Percentiles rank a stretch among this genome's conserved stretches.
phyloP scores from a whole-genome alignment of 2,888 invertebrate genomes.

The Agrochola circellaris region DNA sequence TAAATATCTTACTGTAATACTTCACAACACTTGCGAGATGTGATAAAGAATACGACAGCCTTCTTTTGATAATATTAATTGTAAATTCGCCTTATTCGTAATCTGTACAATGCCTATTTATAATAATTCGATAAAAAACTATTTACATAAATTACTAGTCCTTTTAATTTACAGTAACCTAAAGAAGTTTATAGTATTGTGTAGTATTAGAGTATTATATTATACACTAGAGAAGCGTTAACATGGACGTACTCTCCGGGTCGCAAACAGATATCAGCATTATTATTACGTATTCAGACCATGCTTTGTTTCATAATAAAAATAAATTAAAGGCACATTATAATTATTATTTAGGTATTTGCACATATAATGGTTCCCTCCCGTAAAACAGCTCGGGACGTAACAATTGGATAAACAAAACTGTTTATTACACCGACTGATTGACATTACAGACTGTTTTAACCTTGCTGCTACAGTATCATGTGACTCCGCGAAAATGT shows the following conservation, averaged over 20 bases:
- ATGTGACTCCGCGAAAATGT: constrained; percentile 24
- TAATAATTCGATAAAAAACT: constrained; percentile 60
- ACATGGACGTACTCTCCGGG: constrained; percentile 40
- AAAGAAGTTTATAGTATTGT: constrained; percentile 46
- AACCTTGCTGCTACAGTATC: constrained; percentile 42
- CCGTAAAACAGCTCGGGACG: constrained; percentile 6
- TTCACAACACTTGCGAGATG: constrained; percentile 57
- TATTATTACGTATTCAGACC: constrained; percentile 17
- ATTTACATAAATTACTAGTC: constrained; percentile 58
- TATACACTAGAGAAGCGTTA: constrained; percentile 18
- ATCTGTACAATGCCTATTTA: constrained; percentile 61
- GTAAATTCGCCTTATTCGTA: constrained; percentile 63
- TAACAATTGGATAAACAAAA: constrained; percentile 16
- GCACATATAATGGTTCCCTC: constrained; percentile 8
- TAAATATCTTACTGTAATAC: constrained; percentile 58
- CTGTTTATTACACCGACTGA: constrained; percentile 19
- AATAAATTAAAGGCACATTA: constrained; percentile 48
- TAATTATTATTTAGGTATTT: constrained; percentile 39
- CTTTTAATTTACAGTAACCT: constrained; percentile 45
- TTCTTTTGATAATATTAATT: constrained; percentile 62
- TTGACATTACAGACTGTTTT: constrained; percentile 8
- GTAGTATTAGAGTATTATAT: constrained; percentile 61
- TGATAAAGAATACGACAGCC: constrained; percentile 50
- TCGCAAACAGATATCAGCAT: constrained; percentile 47
- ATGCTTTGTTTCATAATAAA: constrained; percentile 30